These are phyloP conservation scores for Salpingus planirostris DNA, from an alignment of 2,888 invertebrate genomes.

Conservation along the genomic window DNA sequence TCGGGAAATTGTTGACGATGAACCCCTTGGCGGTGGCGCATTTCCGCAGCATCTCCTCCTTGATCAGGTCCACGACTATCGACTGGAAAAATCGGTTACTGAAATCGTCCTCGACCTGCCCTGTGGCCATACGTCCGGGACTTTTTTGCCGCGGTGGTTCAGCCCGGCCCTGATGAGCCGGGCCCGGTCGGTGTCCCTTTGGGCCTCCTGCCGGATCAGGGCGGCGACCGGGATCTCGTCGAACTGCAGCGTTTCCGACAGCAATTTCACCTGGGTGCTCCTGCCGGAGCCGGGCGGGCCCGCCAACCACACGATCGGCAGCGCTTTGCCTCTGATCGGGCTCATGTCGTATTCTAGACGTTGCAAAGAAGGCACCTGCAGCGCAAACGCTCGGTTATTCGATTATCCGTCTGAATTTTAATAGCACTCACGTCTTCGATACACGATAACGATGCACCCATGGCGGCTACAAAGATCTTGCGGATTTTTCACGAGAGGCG, in stretches of 20 bases:
- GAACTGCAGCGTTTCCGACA: constrained; percentile 23
- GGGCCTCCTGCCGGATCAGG: constrained; percentile 43
- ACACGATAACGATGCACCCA: constrained; percentile 21
- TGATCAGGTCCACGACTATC: constrained; percentile 48
- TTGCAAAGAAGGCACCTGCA: constrained; percentile 13
- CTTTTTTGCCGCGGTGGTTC: constrained; percentile 38
- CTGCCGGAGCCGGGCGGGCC: constrained; percentile 35
- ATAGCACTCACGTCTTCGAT: constrained; percentile 18
- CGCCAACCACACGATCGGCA: constrained; percentile 47
- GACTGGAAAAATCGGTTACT: constrained; percentile 39
- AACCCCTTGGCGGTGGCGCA: constrained; percentile 44
- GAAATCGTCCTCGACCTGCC: too few relatives aligned
- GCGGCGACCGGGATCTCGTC: constrained; percentile 33
- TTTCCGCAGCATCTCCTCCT: constrained; percentile 46
- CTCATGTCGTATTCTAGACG: constrained; percentile 34
- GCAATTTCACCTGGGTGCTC: constrained; percentile 23
- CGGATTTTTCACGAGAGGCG: too few relatives aligned
- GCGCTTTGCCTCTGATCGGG: constrained; percentile 34
- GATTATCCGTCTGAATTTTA: background rate
- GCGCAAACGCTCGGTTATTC: background rate
- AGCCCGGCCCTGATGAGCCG: constrained; percentile 44
- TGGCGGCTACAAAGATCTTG: too few relatives aligned
- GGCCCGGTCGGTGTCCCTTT: constrained; percentile 45
- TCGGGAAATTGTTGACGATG: constrained; percentile 50
- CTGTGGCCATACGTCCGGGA: constrained; percentile 33